phyloP scores from a whole-genome alignment of 2,113 vertebrate genomes.

The Apaloderma vittatum region DNA sequence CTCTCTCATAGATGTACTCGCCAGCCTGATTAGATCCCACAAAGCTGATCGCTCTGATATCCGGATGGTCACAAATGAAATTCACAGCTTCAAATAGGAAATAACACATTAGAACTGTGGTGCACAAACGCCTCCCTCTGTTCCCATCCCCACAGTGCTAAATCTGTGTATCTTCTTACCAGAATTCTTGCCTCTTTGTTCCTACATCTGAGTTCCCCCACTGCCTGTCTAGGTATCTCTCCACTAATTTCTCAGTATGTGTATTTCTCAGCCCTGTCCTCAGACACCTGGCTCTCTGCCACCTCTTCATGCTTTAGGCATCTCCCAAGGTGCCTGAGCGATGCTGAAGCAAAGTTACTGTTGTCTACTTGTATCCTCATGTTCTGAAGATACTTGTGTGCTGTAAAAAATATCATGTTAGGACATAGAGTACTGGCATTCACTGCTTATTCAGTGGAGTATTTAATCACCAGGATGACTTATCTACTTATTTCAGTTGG shows the following conservation, averaged over 20 bases:
- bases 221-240: not conserved
- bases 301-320: not conserved
- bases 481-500: not conserved
- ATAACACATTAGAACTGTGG: not conserved
- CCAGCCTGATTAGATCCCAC: constrained; percentile 97
- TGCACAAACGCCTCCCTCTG: not conserved
- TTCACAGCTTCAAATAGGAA: constrained; percentile 89
- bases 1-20: constrained; percentile 96
- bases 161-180: fast-evolving
- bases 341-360: not conserved
- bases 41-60: constrained; percentile 97
- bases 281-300: not conserved
- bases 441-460: not conserved
- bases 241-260: not conserved
- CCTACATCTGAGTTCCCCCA: not conserved
- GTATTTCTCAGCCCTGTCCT: not conserved
- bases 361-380: not conserved
- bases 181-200: not conserved
- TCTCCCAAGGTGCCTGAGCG: not conserved
- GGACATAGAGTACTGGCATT: not conserved
- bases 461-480: not conserved
- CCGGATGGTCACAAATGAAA: constrained; percentile 95
- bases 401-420: not conserved
- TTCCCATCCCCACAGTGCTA: not conserved
- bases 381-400: not conserved